A percentile compares a stretch with the other conserved stretches of the same genome.
Evolutionary conservation across 2,888 invertebrate species (phyloP).

Genomic region (Laothoe populi): DNA sequence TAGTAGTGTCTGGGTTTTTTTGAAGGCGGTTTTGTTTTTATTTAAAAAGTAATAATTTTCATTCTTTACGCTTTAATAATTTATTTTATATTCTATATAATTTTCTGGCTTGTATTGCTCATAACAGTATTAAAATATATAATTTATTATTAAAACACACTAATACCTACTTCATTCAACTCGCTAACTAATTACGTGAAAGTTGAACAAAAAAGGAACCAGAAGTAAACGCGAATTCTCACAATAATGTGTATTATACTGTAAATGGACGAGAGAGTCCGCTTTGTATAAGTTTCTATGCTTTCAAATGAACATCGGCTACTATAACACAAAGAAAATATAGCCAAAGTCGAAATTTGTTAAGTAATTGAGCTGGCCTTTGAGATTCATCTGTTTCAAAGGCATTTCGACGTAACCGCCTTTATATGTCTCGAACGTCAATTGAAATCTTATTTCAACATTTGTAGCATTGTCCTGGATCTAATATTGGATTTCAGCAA

Average conservation of each 20-base stretch:
- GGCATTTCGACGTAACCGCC: conserved; percentile 17
- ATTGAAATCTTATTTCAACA: neutral
- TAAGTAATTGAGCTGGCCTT: conserved; percentile 51
- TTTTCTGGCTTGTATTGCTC: neutral
- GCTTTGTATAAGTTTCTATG: conserved; percentile 47
- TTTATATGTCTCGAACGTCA: conserved; percentile 1
- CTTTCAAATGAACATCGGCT: conserved; percentile 46
- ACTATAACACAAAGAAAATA: conserved; percentile 42
- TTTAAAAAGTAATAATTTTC: too few species aligned
- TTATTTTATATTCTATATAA: too few species aligned
- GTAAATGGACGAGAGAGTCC: conserved; percentile 37
- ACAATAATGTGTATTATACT: conserved; percentile 35
- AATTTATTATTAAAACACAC: neutral
- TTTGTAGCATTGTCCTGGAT: neutral
- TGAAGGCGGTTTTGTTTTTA: too few species aligned
- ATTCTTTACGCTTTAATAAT: too few species aligned
- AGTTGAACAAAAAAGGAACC: conserved; percentile 26
- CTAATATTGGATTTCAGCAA: neutral
- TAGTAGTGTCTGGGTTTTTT: too few species aligned
- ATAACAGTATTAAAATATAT: neutral
- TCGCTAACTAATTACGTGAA: conserved; percentile 21
- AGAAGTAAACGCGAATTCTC: conserved; percentile 35
- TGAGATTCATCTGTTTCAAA: conserved; percentile 42
- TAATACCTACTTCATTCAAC: neutral
- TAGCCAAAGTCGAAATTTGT: conserved; percentile 46